Base-by-base conservation (phyloP, 2,113 vertebrate genomes). In the Meles meles region DNA sequence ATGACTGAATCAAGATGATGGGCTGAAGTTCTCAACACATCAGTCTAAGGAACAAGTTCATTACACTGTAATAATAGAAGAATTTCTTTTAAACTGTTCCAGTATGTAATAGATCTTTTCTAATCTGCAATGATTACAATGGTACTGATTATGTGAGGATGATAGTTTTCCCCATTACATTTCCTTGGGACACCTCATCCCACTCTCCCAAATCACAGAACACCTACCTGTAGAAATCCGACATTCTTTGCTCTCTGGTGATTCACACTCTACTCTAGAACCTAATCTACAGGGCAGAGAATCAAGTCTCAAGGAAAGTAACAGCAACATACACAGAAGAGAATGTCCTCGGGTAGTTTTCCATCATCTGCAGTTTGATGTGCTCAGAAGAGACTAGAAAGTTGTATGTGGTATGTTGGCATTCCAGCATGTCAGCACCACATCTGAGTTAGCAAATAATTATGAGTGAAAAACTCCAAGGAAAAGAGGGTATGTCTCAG, bases 61-160 rank as follows among this genome's bases (percentile, higher is more conserved):
- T 74, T 89, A 63, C 21, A 17, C 83, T 94, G 82, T 71, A 49
- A 79, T 91, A 72, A 44, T 74, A 85, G 96, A 93, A 94, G 47
- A 4, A 44, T 55, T 84, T 96, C 25, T 88, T 94, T 95, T 29
- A 82, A 91, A 90, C 25, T 65, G 72, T 84, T 76, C 88, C 77
- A 93, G 15, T 80, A 59, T 42, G 12, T 85, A 80, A 93, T 83
- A n/a, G 81, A 37, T 63, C 93, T 65, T n/a, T 71, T 44, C 79
- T 69, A 4, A n/a, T 47, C 84, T 31, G 47, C n/a, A 55, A 20
- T 52, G 34, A 67, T 47, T 69, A 42, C 14, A 61, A 2, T 77
- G 27, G 34, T 72, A 31, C 52, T 31, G 44, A 72, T 29, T 90
- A 44, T 83, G 7, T 39, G 5, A 23, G 69, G 44, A 82, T 49